Evolutionary conservation across 1,140 invertebrate genomes (phyloP).

Genomic region (Neodiprion fabricii): DNA sequence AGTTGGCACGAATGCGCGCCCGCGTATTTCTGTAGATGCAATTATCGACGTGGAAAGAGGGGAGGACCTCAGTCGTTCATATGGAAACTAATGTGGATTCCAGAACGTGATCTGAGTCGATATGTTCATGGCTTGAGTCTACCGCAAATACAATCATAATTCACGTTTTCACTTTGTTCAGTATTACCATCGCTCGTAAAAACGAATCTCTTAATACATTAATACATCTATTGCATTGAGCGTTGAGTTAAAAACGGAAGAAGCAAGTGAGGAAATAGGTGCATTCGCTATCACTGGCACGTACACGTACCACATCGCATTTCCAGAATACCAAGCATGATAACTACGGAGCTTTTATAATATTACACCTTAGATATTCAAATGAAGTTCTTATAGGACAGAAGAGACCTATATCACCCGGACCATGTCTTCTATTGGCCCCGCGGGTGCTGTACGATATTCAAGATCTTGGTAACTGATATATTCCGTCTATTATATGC

Average conservation of each 20-base stretch:
- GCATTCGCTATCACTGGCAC: background rate
- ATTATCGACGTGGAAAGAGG: constrained; percentile 40
- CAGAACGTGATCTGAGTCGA: background rate
- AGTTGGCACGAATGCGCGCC: constrained; percentile 24
- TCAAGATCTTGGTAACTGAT: constrained; percentile 3
- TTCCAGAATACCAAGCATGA: background rate
- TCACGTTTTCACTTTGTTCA: background rate
- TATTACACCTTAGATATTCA: constrained; percentile 1
- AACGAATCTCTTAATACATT: no score
- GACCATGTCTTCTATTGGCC: background rate
- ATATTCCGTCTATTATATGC: background rate
- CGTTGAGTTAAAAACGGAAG: no score
- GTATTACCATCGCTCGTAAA: background rate
- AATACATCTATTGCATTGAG: no score
- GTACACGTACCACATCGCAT: background rate
- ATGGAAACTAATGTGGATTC: background rate
- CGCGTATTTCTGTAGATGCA: constrained; percentile 40
- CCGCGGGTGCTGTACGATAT: constrained; percentile 1
- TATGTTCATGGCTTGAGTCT: background rate
- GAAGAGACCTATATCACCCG: constrained; percentile 3
- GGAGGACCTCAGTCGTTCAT: constrained; percentile 1
- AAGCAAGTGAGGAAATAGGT: background rate
- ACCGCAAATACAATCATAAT: background rate
- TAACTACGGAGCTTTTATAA: constrained; percentile 3
- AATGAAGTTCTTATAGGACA: constrained; percentile 7